Base-by-base conservation (phyloP, 2,888 invertebrate species). In the Scrobipalpa atriplicella region DNA sequence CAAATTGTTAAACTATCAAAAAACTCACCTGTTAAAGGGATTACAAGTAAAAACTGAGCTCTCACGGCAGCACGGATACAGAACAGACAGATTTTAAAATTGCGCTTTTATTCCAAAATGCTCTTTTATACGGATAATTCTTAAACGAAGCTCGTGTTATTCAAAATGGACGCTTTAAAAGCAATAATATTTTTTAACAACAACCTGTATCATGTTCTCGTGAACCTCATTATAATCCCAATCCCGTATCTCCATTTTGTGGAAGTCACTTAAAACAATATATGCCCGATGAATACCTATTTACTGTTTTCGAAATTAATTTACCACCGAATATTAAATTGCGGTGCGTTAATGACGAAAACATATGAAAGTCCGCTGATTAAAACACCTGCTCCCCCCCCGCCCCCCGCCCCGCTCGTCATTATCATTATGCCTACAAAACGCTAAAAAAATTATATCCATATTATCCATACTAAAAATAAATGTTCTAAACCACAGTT, bases 1-100 rank as follows among this genome's bases (percentile, higher is more conserved):
- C n/a, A n/a, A n/a, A 47, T 47, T 47, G 16, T 47, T 47, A 47
- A 47, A 47, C 47, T 47, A 47, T 47, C 0, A 47, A 47, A 47
- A 47, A n/a, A n/a, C 47, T 47, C 47, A 47, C 47, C 47, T 47
- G 47, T 47, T 47, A 47, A 47, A 47, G 16, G 47, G n/a, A 47
- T n/a, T n/a, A 47, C 47, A 47, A 47, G 47, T 47, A 16, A 16
- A 47, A 43, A 47, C 29, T 29, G 29, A 16, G n/a, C 47, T 47
- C n/a, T 47, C n/a, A n/a, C n/a, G n/a, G n/a, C n/a, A n/a, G n/a
- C n/a, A n/a, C n/a, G n/a, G n/a, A n/a, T n/a, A 16, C 7, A n/a
- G n/a, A n/a, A 16, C 47, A n/a, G 16, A 47, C 47, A 47, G 47
- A 47, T 47, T 47, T 47, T 47, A 47, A 16, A 47, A 47, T 47